A percentile compares a stretch with the other conserved stretches of the same genome.
These are phyloP conservation scores for Zosterops pallidus DNA, from an alignment of 2,113 vertebrate species.

Conservation along the genomic window DNA sequence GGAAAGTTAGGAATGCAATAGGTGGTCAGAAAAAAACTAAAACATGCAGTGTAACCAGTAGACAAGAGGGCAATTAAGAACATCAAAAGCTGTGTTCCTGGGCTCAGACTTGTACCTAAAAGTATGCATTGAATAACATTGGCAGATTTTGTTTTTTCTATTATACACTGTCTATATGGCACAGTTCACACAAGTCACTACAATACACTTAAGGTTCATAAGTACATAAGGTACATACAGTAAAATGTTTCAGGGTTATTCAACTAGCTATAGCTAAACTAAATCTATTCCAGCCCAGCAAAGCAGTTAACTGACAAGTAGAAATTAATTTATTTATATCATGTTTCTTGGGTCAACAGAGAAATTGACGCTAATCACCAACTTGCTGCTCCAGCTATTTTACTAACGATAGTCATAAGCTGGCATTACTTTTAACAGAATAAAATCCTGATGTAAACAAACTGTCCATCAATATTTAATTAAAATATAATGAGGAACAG, in stretches of 20 bases:
- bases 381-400: constrained; percentile 30
- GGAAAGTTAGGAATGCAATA: constrained; percentile 22
- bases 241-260: not conserved
- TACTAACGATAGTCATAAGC: not conserved
- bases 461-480: constrained; percentile 20
- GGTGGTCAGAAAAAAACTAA: constrained; percentile 14
- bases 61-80: constrained; percentile 9
- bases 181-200: not conserved
- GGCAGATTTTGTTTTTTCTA: not conserved
- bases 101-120: not conserved
- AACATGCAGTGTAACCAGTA: not conserved
- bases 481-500: constrained; percentile 29
- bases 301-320: not conserved
- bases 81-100: not conserved
- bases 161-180: not conserved
- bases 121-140: not conserved
- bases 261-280: not conserved
- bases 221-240: not conserved
- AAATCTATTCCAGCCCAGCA: not conserved
- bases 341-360: not conserved
- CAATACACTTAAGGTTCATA: not conserved
- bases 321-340: constrained; percentile 12
- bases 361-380: constrained; percentile 12
- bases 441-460: constrained; percentile 18
- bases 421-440: not conserved